Conservation (phyloP, 2,888 invertebrate species). For the Colostygia pectinataria region DNA sequence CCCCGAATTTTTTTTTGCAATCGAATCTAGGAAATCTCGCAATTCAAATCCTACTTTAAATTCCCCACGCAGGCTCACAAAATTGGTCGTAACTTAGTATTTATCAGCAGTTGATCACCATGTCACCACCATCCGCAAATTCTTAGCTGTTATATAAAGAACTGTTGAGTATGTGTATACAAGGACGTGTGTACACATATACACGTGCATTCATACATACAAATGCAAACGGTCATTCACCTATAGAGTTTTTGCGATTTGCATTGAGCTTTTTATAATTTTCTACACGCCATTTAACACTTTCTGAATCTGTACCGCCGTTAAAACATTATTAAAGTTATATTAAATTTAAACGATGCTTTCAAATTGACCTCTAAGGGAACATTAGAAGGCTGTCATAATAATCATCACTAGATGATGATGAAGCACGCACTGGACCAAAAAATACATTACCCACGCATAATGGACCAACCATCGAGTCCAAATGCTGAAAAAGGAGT, state of each 20-base stretch:
- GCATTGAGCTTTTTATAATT: neutral
- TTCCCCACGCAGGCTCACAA: conserved; percentile 26
- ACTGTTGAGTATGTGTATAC: conserved; percentile 51
- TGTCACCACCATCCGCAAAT: conserved; percentile 25
- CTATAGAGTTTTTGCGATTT: conserved; percentile 54
- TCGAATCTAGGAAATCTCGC: neutral
- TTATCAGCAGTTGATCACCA: conserved; percentile 33
- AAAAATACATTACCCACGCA: too few species aligned
- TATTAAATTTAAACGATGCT: too few species aligned
- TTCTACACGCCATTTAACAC: too few species aligned
- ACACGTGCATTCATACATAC: conserved; percentile 35
- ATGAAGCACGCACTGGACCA: too few species aligned
- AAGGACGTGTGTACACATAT: conserved; percentile 42
- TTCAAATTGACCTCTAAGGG: too few species aligned
- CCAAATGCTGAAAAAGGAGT: too few species aligned
- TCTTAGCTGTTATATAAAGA: conserved; percentile 30
- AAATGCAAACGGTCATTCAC: conserved; percentile 52
- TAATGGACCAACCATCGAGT: too few species aligned
- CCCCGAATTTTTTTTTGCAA: too few species aligned
- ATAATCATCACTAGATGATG: too few species aligned
- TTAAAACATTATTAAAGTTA: too few species aligned
- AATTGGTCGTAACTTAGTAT: conserved; percentile 34
- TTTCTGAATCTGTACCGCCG: too few species aligned
- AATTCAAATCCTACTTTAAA: conserved; percentile 20
- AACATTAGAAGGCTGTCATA: too few species aligned